phyloP scores from a whole-genome alignment of 2,797 vertebrate genomes.

The Chiloscyllium punctatum region DNA sequence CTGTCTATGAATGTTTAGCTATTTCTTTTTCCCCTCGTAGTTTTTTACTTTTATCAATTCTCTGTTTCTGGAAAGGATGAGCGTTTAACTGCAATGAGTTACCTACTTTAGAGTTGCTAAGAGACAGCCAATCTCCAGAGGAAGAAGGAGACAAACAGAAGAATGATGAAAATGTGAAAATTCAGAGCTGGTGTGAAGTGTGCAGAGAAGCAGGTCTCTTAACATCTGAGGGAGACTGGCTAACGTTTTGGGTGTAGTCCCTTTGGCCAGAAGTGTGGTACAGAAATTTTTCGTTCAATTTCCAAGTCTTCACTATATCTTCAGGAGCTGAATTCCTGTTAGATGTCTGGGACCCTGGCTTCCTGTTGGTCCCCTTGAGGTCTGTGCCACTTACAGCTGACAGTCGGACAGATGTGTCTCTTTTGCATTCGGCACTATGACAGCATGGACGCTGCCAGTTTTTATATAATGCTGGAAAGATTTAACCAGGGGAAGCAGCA shows the following conservation, averaged over 20 bases:
- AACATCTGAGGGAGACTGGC: background rate
- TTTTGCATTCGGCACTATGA: background rate
- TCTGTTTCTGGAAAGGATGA: background rate
- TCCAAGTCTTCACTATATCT: background rate
- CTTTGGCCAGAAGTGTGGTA: background rate
- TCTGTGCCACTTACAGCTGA: constrained; percentile 1
- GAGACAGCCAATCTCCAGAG: background rate
- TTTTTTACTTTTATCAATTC: background rate
- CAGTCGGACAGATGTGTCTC: background rate
- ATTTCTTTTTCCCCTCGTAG: background rate
- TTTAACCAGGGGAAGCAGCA: background rate
- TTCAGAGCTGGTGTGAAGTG: background rate
- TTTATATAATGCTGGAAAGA: background rate
- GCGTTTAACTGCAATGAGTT: background rate
- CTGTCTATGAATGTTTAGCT: background rate
- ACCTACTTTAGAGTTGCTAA: background rate
- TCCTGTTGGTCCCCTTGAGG: background rate
- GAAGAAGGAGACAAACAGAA: background rate
- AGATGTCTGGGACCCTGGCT: background rate
- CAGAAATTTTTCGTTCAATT: background rate
- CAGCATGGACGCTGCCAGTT: background rate
- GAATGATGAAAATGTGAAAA: background rate
- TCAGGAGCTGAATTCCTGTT: background rate
- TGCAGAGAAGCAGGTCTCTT: background rate
- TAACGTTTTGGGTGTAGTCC: background rate